Conservation (phyloP, 1,140 invertebrate species). For the Acarapis woodi region DNA sequence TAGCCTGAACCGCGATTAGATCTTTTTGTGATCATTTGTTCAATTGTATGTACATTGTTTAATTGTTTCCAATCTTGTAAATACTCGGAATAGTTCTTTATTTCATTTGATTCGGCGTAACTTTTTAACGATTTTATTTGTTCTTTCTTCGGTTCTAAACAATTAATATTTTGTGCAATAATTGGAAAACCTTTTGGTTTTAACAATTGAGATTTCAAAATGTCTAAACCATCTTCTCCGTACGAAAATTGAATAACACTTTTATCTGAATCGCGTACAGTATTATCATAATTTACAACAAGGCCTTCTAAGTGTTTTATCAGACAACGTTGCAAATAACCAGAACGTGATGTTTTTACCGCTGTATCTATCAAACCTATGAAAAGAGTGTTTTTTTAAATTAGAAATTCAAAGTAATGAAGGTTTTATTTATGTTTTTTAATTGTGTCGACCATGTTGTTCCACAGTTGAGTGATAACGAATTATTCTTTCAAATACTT, state of each 20-base stretch:
- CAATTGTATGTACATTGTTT: not conserved
- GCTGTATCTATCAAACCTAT: constrained; percentile 37
- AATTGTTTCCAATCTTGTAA: constrained; percentile 2
- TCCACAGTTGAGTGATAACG: too few species aligned
- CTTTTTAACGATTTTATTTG: constrained; percentile 26
- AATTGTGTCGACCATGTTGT: constrained; percentile 1
- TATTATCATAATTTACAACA: constrained; percentile 61
- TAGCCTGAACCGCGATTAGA: constrained; percentile 5
- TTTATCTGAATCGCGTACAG: constrained; percentile 76
- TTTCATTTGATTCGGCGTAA: constrained; percentile 17
- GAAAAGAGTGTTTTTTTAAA: too few species aligned
- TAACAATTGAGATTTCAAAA: constrained; percentile 55
- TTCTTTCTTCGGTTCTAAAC: constrained; percentile 26
- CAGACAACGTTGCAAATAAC: constrained; percentile 87
- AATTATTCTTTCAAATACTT: not conserved
- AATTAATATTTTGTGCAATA: constrained; percentile 38
- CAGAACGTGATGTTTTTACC: constrained; percentile 71
- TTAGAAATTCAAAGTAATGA: not conserved
- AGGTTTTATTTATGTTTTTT: not conserved
- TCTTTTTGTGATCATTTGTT: too few species aligned
- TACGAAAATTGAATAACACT: constrained; percentile 87
- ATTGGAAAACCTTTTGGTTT: constrained; percentile 45
- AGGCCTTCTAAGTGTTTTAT: constrained; percentile 94
- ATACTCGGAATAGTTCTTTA: constrained; percentile 20
- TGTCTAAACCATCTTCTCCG: constrained; percentile 89